A percentile compares a stretch with the other conserved stretches of the same genome.
Evolutionary conservation across 2,797 vertebrate genomes (phyloP).

Genomic region (Sebastiscus tertius): DNA sequence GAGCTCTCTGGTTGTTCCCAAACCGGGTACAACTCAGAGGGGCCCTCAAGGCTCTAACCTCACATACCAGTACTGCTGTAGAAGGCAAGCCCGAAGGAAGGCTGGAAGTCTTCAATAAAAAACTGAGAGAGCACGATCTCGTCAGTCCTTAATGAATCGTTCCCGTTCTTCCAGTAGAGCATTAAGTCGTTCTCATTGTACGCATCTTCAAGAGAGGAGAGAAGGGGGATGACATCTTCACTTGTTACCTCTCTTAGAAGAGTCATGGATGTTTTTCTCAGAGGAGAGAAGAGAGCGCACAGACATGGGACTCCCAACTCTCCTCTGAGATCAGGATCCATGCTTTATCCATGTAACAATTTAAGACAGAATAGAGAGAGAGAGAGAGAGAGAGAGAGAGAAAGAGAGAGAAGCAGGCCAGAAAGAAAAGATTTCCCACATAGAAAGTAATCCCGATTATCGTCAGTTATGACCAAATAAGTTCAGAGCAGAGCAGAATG

Average conservation of each 20-base stretch:
- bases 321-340: constrained; percentile 64
- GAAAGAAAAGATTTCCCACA: background rate
- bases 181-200: constrained; percentile 95
- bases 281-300: constrained; percentile 48
- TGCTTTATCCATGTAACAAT: constrained; percentile 13
- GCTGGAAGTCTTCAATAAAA: constrained; percentile 94
- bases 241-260: constrained; percentile 50
- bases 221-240: constrained; percentile 26
- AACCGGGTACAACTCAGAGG: constrained; percentile 39
- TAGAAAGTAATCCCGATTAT: background rate
- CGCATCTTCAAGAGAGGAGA: constrained; percentile 86
- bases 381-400: background rate
- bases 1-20: constrained; percentile 39
- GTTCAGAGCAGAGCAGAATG: background rate
- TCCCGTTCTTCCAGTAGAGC: constrained; percentile 95
- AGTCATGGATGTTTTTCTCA: constrained; percentile 61
- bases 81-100: constrained; percentile 92
- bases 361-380: background rate
- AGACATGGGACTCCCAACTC: constrained; percentile 20
- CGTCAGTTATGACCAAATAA: background rate
- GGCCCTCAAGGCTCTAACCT: constrained; percentile 15
- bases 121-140: constrained; percentile 95
- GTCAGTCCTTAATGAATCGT: constrained; percentile 92
- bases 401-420: background rate
- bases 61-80: constrained; percentile 95